A percentile compares a stretch with the other conserved stretches of the same genome.
These are phyloP conservation scores for Prionailurus bengalensis DNA, from an alignment of 2,113 vertebrate species.

Conservation along the genomic window DNA sequence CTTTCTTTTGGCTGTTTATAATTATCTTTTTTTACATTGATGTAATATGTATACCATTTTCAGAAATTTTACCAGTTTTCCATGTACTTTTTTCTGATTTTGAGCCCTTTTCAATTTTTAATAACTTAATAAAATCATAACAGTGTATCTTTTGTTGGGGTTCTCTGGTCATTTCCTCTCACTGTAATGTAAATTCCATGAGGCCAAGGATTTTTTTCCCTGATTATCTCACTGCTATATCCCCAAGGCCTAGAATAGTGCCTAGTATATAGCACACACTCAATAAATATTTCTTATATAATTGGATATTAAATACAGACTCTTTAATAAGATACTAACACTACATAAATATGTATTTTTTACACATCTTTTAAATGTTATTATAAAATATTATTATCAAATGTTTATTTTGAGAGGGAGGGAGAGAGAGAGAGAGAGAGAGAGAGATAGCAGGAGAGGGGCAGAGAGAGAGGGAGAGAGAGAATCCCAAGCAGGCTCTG, in stretches of 20 bases:
- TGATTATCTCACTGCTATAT: not conserved
- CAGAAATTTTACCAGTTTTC: not conserved
- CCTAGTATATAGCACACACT: not conserved
- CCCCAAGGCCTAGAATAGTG: not conserved
- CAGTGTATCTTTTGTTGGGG: not conserved
- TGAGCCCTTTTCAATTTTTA: constrained; percentile 14
- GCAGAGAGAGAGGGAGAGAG: no score
- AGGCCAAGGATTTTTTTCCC: not conserved
- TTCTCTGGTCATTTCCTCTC: constrained; percentile 42
- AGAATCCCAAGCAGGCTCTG: no score
- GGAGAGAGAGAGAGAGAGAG: no score
- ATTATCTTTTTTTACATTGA: constrained; percentile 7
- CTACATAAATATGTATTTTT: not conserved
- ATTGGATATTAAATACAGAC: constrained; percentile 41
- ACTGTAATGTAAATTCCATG: not conserved
- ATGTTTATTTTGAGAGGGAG: no score
- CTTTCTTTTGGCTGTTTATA: constrained; percentile 15
- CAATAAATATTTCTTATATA: constrained; percentile 47
- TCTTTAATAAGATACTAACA: constrained; percentile 35
- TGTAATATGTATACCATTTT: not conserved
- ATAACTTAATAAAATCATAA: constrained; percentile 24
- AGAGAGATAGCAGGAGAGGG: no score
- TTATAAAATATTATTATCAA: no score
- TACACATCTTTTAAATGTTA: no score
- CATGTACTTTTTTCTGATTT: not conserved